These are phyloP conservation scores for Auanema freiburgensis DNA, from an alignment of 2,888 invertebrate genomes.

Conservation along the genomic window DNA sequence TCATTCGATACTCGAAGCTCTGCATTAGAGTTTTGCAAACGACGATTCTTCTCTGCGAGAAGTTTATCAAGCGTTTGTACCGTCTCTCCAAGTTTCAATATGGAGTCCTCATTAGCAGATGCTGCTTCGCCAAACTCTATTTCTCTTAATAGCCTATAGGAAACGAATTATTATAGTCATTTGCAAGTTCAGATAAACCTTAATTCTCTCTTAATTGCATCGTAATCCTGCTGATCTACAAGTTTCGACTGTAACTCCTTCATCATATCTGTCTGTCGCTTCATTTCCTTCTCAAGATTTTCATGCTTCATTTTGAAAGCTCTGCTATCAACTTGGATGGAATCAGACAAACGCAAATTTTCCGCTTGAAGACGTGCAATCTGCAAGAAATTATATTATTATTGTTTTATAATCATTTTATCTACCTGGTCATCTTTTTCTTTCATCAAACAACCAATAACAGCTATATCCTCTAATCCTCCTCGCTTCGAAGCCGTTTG, in stretches of 20 bases:
- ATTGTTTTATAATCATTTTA: neutral
- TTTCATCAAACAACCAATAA: constrained; percentile 38
- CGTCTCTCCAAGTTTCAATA: constrained; percentile 74
- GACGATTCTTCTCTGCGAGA: constrained; percentile 78
- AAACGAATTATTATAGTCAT: neutral
- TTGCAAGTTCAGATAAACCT: constrained; percentile 47
- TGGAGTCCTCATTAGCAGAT: constrained; percentile 73
- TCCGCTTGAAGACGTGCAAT: constrained; percentile 68
- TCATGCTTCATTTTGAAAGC: constrained; percentile 76
- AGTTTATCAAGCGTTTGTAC: constrained; percentile 75
- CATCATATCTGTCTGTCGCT: constrained; percentile 7
- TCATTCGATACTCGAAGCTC: constrained; percentile 64
- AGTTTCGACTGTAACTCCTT: constrained; percentile 16
- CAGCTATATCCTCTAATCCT: constrained; percentile 46
- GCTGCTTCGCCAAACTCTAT: constrained; percentile 48
- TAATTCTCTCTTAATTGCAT: constrained; percentile 87
- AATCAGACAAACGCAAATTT: constrained; percentile 13
- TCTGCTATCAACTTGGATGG: constrained; percentile 15
- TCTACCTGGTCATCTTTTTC: constrained; percentile 44
- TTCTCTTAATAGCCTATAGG: constrained; percentile 40
- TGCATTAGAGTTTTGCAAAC: constrained; percentile 72
- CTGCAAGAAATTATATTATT: constrained; percentile 56
- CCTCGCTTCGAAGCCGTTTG: constrained; percentile 8
- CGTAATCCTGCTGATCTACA: constrained; percentile 74
- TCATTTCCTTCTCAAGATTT: constrained; percentile 19